Conservation (phyloP, 2,797 vertebrate genomes). For the Heliangelus exortis region DNA sequence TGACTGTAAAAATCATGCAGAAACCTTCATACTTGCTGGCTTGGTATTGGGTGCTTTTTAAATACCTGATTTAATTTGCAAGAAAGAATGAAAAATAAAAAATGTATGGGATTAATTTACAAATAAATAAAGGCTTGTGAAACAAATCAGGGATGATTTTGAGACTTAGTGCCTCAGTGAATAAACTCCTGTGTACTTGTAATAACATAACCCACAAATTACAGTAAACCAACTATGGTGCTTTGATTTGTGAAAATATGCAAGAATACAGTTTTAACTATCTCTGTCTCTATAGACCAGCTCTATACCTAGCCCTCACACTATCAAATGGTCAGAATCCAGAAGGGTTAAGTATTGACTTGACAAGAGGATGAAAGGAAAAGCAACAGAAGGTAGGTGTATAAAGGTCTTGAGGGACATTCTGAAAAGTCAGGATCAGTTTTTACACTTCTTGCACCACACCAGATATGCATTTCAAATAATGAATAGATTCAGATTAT, state of each 20-base stretch:
- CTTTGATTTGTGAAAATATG: slow-evolving; percentile 60
- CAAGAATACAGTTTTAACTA: slow-evolving; percentile 51
- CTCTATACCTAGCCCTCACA: background rate
- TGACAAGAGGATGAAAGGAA: slow-evolving; percentile 63
- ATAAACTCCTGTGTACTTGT: background rate
- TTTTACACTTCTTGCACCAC: slow-evolving; percentile 41
- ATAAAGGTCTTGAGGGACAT: slow-evolving; percentile 54
- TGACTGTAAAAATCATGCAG: background rate
- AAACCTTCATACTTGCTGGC: background rate
- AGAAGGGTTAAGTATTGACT: slow-evolving; percentile 66
- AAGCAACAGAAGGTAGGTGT: slow-evolving; percentile 47
- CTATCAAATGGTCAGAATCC: slow-evolving; percentile 22
- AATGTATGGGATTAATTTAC: background rate
- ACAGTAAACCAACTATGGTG: background rate
- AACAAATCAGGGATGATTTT: background rate
- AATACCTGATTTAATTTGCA: background rate
- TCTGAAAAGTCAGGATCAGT: slow-evolving; percentile 54
- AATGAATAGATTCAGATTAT: background rate
- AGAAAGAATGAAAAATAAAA: background rate
- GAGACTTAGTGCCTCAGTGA: background rate
- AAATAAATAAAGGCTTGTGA: background rate
- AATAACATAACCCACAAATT: slow-evolving; percentile 19
- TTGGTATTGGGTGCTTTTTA: background rate
- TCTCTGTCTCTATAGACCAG: background rate
- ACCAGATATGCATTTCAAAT: slow-evolving; percentile 51